A percentile compares a stretch with the other conserved stretches of the same genome.
Evolutionary conservation across 2,797 vertebrate species (phyloP).

Genomic region (Chaetophractus vellerosus): DNA sequence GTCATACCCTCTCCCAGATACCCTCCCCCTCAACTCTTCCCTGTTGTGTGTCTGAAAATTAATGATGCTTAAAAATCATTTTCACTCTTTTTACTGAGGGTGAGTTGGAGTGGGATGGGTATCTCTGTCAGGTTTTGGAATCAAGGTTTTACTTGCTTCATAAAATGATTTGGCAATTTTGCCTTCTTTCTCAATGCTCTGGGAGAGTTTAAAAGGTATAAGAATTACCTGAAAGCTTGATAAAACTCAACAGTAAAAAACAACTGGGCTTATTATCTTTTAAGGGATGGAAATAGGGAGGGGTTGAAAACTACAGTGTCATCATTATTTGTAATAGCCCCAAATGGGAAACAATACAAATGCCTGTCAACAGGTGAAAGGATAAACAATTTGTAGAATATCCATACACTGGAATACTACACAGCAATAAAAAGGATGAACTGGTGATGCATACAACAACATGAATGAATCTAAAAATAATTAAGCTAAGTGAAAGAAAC

Average conservation of each 20-base stretch:
- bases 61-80: not conserved
- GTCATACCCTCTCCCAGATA: not conserved
- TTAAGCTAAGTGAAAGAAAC: not conserved
- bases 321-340: not conserved
- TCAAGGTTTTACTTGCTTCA: not conserved
- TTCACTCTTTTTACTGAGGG: not conserved
- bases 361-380: not conserved
- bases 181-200: not conserved
- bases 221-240: not conserved
- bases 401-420: not conserved
- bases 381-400: not conserved
- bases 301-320: not conserved
- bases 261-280: not conserved
- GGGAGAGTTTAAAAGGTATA: not conserved
- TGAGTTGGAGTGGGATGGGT: too few species aligned
- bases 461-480: not conserved
- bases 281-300: not conserved
- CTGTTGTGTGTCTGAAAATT: not conserved
- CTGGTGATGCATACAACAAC: not conserved
- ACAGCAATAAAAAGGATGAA: not conserved
- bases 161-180: not conserved
- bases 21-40: not conserved
- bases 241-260: not conserved
- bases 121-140: not conserved
- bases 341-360: not conserved